Base-by-base conservation (phyloP, 2,113 vertebrate species). In the Syngnathus floridae region DNA sequence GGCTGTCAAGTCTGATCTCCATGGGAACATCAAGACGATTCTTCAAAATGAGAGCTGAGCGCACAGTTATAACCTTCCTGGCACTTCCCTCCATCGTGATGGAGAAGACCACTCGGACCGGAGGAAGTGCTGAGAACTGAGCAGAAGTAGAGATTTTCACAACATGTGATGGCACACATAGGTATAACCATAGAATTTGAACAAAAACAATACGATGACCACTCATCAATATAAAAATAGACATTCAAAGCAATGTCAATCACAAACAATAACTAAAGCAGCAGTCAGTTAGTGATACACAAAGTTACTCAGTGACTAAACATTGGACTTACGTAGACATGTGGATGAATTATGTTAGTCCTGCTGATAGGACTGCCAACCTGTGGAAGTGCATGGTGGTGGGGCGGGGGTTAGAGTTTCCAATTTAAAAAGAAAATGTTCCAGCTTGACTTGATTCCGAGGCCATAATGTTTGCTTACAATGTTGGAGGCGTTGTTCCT, bases 321-420 rank as follows among this genome's bases (percentile, higher is more conserved):
- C n/a, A 26, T 19, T 1, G 76, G 78, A 93, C 96, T 94, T 84
- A 99, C 96, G 1, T 99, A 99, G 84, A 99, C 95, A 74, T 99
- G 96, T 1, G 96, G 96, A 83, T 98, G 97, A 70, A 98, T 99
- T 70, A 98, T 99, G 78, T 95, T 98, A 68, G 95, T 99, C 84
- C 93, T 94, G 81, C 88, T 96, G 81, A 97, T 90, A 3, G 95
- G 95, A 78, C 97, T 99, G 84, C 97, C 97, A 70, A 99, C 94
- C 97, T 99, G 85, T 43, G 63, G 31, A 45, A 4, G 35, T 19
- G 13, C 55, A 3, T 17, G 56, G 43, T 40, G 36, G 7, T 36
- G 26, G 26, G 26, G 26, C 11, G 26, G 21, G 55, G 12, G 13
- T 45, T 13, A 41, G 40, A 16, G 35, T 21, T 40, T 41, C 13